phyloP scores from a whole-genome alignment of 2,113 vertebrate genomes.

The Puma concolor region DNA sequence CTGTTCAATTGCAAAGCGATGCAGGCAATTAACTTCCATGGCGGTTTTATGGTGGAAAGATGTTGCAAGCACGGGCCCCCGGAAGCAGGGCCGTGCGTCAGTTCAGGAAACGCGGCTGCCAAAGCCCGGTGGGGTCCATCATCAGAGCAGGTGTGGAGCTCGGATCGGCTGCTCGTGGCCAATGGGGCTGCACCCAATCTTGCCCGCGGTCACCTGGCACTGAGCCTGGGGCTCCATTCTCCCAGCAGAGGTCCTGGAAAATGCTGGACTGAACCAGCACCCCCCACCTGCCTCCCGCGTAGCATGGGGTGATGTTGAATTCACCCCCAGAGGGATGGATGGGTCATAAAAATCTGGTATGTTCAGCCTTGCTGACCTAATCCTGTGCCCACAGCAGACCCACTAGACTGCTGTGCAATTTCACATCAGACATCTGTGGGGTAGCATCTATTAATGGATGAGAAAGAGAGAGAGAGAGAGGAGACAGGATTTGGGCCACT shows the following conservation, averaged over 20 bases:
- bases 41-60: slow-evolving; percentile 55
- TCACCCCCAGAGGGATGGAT: neutral
- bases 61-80: neutral
- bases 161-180: neutral
- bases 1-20: slow-evolving; percentile 41
- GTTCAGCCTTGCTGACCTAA: slow-evolving; percentile 9
- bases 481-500: neutral
- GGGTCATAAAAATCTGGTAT: slow-evolving; percentile 38
- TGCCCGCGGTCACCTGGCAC: neutral
- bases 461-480: neutral
- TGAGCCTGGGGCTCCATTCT: neutral
- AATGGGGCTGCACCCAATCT: neutral
- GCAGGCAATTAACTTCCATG: slow-evolving; percentile 56
- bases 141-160: slow-evolving; percentile 19
- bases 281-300: neutral
- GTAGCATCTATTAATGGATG: neutral
- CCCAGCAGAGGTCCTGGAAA: slow-evolving; percentile 15
- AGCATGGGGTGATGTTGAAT: neutral
- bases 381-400: neutral
- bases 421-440: neutral
- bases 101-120: neutral
- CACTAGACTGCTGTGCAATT: neutral
- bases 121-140: neutral
- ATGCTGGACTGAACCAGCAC: neutral
- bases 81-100: neutral